Base-by-base conservation (phyloP, 2,888 invertebrate genomes). In the Parthenolecanium corni region DNA sequence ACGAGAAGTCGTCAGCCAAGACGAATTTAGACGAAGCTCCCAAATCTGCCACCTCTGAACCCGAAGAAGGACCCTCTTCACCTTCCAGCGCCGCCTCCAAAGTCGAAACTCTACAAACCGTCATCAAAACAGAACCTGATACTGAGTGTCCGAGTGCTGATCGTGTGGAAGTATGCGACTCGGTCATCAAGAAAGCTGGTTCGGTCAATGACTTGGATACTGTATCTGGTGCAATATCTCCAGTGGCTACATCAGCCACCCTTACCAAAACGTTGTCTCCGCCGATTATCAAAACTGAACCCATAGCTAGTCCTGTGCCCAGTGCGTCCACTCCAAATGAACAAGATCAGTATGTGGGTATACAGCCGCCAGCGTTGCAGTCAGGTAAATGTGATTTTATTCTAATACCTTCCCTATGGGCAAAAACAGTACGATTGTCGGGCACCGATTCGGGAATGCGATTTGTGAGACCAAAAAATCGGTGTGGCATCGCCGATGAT, bases 101-200 rank as follows among this genome's bases (percentile, higher is more conserved):
- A 38, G 20, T 18, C 38, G 24, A 54, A 40, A 1, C 40, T 4
- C 38, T 40, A 11, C 40, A 42, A 9, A 44, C 9, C 6, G 6
- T 44, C n/a, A 47, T 57, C 24, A 57, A 57, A 57, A 47, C 31
- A 3, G 57, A 57, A 57, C 57, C 57, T 0, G 57, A 57, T 31
- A 47, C 57, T 9, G 20, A 31, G 31, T 31, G 31, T 9, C 9
- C 31, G 31, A 31, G 5, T 16, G 54, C 42, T n/a, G 54, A 54
- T 14, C 31, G 54, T 40, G 21, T 6, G 12, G 54, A 54, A 5
- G 42, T 23, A 14, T 42, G 40, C 4, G 54, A 54, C 21, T 54
- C 54, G 2, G 54, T 54, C 11, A 54, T 54, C 16, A 54, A 54
- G 23, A 54, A 54, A 40, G 54, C 54, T 23, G 42, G 21, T 16